Conservation (phyloP, 2,888 invertebrate species). For the Lepas anatifera region DNA sequence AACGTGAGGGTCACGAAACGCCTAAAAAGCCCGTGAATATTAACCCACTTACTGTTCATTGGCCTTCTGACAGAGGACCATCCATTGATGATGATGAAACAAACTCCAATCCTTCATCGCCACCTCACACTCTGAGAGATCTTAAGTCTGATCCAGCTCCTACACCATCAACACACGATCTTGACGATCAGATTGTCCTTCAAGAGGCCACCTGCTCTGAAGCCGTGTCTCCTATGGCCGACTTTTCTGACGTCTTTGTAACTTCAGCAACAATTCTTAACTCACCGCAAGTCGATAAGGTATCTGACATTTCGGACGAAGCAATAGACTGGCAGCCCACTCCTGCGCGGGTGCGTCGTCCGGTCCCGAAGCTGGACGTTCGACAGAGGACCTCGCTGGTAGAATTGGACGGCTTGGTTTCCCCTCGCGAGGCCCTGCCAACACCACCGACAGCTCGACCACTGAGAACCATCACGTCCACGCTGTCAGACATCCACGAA, state of each 20-base stretch:
- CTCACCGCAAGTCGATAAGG: not conserved
- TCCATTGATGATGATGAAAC: no score
- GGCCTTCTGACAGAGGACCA: no score
- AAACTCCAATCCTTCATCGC: no score
- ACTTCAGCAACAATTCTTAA: not conserved
- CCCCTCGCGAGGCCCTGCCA: not conserved
- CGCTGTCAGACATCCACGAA: not conserved
- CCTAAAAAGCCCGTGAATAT: no score
- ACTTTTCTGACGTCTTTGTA: not conserved
- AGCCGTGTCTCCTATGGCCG: not conserved
- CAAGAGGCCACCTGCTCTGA: no score
- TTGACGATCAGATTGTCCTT: no score
- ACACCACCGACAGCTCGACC: not conserved
- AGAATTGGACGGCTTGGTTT: not conserved
- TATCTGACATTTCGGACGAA: not conserved
- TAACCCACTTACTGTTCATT: no score
- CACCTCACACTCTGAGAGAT: no score
- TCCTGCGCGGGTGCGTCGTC: not conserved
- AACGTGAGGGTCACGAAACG: no score
- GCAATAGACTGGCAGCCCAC: not conserved
- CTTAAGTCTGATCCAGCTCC: no score
- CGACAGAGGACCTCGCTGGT: not conserved
- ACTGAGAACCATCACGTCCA: not conserved
- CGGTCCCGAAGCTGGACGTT: not conserved
- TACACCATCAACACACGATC: no score